Percentiles rank a stretch among this genome's conserved stretches.
phyloP scores from a whole-genome alignment of 2,888 invertebrate genomes.

The Perizoma affinitatum region DNA sequence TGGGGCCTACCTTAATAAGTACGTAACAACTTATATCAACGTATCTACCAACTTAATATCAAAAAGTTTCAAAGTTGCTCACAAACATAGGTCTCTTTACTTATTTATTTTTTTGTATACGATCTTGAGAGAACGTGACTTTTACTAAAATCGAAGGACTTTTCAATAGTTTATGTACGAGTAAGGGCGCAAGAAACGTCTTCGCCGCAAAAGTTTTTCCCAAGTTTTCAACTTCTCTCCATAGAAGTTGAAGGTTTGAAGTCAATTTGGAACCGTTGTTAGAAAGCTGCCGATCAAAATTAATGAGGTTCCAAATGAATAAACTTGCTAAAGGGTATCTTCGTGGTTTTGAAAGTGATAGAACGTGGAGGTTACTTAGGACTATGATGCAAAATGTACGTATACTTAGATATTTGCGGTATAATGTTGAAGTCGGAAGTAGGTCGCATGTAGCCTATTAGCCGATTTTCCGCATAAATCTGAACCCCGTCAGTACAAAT shows the following conservation, averaged over 20 bases:
- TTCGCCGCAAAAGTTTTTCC: conserved; percentile 45
- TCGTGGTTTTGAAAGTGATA: conserved; percentile 25
- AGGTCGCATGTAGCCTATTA: too few species aligned
- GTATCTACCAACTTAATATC: too few species aligned
- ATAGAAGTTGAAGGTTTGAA: conserved; percentile 51
- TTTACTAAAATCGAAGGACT: conserved; percentile 18
- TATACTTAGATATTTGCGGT: too few species aligned
- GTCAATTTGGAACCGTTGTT: conserved; percentile 51
- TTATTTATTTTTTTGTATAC: conserved; percentile 3
- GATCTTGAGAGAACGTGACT: conserved; percentile 25
- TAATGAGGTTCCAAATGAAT: conserved; percentile 58
- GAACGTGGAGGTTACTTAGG: conserved; percentile 10
- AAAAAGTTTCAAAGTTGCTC: background rate
- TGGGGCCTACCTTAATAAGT: too few species aligned
- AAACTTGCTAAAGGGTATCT: conserved; percentile 41
- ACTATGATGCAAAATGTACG: background rate
- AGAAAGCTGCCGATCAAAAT: conserved; percentile 58
- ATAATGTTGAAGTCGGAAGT: too few species aligned
- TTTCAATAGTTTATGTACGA: conserved; percentile 28
- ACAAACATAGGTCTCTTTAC: background rate
- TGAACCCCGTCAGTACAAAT: too few species aligned
- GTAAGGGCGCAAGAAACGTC: conserved; percentile 20
- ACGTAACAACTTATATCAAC: too few species aligned
- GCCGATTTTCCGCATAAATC: too few species aligned
- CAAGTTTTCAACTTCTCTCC: conserved; percentile 54